phyloP scores from a whole-genome alignment of 2,113 vertebrate species.

The Cricetomys ansorgei region DNA sequence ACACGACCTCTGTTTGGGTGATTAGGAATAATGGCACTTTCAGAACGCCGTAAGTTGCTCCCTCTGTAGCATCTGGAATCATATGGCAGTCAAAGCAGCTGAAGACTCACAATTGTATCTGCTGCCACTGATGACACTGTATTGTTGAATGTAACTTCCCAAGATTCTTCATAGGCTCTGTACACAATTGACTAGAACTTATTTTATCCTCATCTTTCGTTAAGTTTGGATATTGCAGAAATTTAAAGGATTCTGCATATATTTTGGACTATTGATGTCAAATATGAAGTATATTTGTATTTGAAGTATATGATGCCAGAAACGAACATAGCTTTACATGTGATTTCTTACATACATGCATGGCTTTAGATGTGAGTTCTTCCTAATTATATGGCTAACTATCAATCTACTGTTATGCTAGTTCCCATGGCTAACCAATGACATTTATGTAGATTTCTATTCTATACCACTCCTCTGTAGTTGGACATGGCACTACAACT shows the following conservation, averaged over 20 bases:
- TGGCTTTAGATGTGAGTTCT: neutral
- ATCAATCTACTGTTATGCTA: neutral
- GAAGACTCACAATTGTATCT: neutral
- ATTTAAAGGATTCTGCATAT: slow-evolving; percentile 17
- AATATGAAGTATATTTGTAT: neutral
- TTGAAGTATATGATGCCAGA: too few species aligned
- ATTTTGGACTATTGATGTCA: neutral
- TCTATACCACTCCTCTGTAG: neutral
- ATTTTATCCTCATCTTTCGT: neutral
- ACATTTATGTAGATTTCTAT: neutral
- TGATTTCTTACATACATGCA: neutral
- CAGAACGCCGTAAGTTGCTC: neutral
- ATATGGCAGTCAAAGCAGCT: neutral
- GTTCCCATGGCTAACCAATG: neutral
- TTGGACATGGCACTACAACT: neutral
- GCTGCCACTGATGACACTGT: neutral
- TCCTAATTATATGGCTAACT: neutral
- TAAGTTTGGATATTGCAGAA: neutral
- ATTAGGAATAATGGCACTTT: neutral
- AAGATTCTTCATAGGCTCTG: neutral
- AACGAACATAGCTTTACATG: too few species aligned
- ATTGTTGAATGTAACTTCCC: neutral
- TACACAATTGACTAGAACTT: neutral
- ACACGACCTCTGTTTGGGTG: neutral
- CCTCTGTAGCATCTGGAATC: neutral